Conservation (phyloP, 2,888 invertebrate species). For the Daptonema setosum region DNA sequence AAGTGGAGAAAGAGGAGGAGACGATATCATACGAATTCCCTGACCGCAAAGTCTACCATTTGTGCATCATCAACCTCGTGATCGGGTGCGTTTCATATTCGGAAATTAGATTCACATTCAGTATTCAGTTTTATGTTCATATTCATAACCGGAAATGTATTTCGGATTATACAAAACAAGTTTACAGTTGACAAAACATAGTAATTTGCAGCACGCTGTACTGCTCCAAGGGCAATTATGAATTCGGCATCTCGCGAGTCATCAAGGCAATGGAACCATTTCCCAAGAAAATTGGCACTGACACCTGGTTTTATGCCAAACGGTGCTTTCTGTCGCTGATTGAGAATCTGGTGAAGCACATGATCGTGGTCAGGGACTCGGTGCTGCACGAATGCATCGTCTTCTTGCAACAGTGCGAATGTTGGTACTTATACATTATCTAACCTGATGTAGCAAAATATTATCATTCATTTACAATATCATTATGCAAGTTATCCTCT, state of each 20-base stretch:
- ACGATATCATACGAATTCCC: slow-evolving; percentile 70
- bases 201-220: slow-evolving; percentile 50
- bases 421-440: slow-evolving; percentile 20
- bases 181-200: background rate
- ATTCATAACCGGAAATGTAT: no score
- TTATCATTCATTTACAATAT: no score
- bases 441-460: no score
- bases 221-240: slow-evolving; percentile 94
- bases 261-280: slow-evolving; percentile 87
- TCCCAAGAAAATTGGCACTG: slow-evolving; percentile 77
- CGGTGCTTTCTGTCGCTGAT: slow-evolving; percentile 76
- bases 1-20: slow-evolving; percentile 94
- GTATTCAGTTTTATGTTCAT: no score
- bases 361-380: slow-evolving; percentile 62
- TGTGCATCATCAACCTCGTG: slow-evolving; percentile 92
- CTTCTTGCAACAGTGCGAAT: slow-evolving; percentile 70
- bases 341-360: slow-evolving; percentile 69
- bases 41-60: slow-evolving; percentile 73
- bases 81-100: slow-evolving; percentile 63
- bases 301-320: slow-evolving; percentile 95
- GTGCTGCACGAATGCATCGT: slow-evolving; percentile 64
- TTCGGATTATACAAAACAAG: no score
- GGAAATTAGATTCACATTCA: no score
- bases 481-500: no score
- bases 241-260: slow-evolving; percentile 87